Evolutionary conservation across 1,140 invertebrate genomes (phyloP).

Genomic region (Drosophila repletoides): DNA sequence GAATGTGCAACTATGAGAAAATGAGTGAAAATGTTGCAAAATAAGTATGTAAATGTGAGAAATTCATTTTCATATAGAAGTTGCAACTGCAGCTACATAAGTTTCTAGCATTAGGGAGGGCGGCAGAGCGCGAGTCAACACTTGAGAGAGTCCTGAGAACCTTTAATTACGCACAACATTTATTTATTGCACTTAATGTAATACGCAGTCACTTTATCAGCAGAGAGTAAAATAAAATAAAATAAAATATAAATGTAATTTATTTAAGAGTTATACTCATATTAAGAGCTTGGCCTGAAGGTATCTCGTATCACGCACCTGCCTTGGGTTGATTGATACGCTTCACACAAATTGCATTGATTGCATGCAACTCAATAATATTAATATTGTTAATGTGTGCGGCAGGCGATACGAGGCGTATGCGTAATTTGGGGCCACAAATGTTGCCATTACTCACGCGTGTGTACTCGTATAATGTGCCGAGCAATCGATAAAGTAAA

Average conservation of each 20-base stretch:
- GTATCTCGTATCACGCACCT: too few relatives aligned
- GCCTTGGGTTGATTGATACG: slow-evolving; percentile 57
- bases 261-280: slow-evolving; percentile 16
- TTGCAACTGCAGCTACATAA: slow-evolving; percentile 35
- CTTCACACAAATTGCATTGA: slow-evolving; percentile 62
- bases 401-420: slow-evolving; percentile 41
- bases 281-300: neutral
- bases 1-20: slow-evolving; percentile 24
- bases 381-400: slow-evolving; percentile 56
- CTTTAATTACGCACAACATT: slow-evolving; percentile 62
- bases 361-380: slow-evolving; percentile 69
- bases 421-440: slow-evolving; percentile 62
- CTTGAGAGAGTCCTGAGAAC: slow-evolving; percentile 29
- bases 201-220: slow-evolving; percentile 8
- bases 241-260: slow-evolving; percentile 48
- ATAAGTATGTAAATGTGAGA: slow-evolving; percentile 46
- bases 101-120: slow-evolving; percentile 31
- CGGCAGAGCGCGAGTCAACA: slow-evolving; percentile 11
- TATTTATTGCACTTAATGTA: slow-evolving; percentile 57
- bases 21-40: slow-evolving; percentile 47
- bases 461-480: slow-evolving; percentile 16
- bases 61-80: slow-evolving; percentile 64
- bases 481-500: slow-evolving; percentile 63
- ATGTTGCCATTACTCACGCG: slow-evolving; percentile 51
- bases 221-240: too few relatives aligned